A percentile compares a stretch with the other conserved stretches of the same genome.
These are phyloP conservation scores for Pseudococcus viburni DNA, from an alignment of 2,888 invertebrate species.

Conservation along the genomic window DNA sequence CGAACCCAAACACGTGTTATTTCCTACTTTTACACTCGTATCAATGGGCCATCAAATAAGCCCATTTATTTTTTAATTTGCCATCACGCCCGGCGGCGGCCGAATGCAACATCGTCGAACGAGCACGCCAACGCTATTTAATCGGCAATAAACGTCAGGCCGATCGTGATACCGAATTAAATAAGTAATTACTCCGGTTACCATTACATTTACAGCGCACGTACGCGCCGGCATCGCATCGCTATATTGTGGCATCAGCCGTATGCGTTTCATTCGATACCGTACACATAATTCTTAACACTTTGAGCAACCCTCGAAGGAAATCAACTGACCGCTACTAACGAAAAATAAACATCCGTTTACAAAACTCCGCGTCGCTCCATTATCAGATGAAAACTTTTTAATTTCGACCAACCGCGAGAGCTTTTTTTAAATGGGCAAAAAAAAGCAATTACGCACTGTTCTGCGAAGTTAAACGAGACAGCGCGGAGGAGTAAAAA, in stretches of 20 bases:
- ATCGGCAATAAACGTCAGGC: not conserved
- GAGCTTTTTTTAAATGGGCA: not conserved
- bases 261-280: not conserved
- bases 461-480: not conserved
- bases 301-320: conserved; percentile 46
- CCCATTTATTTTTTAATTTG: conserved; percentile 17
- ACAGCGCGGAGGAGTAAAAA: not conserved
- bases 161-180: conserved; percentile 23
- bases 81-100: not conserved
- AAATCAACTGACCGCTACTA: conserved; percentile 40
- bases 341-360: conserved; percentile 43
- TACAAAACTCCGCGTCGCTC: conserved; percentile 9
- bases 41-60: conserved; percentile 5
- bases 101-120: not conserved
- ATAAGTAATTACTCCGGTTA: conserved; percentile 37
- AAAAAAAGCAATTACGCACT: conserved; percentile 26
- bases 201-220: conserved; percentile 2
- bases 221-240: not conserved
- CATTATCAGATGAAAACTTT: conserved; percentile 32
- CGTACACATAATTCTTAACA: conserved; percentile 18
- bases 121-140: not conserved
- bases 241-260: too few species aligned
- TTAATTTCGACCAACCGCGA: conserved; percentile 20
- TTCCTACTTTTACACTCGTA: not conserved
- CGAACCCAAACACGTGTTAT: not conserved